phyloP scores from a whole-genome alignment of 92 coral and sea anemone genomes.

The Paragorgia papillata region DNA sequence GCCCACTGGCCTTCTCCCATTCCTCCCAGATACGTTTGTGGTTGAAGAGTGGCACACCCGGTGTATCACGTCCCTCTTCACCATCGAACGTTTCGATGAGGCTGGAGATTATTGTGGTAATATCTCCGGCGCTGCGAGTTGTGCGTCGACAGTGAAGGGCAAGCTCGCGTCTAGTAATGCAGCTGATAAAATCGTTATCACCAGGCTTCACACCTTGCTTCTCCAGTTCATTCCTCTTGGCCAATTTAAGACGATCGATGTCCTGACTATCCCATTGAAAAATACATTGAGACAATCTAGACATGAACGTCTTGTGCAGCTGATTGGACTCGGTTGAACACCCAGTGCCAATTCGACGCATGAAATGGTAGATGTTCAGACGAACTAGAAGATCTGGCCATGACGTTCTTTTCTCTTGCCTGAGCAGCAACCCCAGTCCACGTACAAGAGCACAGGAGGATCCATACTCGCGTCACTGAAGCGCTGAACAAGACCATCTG shows the following conservation, averaged over 20 bases:
- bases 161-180: conserved; percentile 42
- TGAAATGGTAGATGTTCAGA: conserved; percentile 46
- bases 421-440: conserved; percentile 59
- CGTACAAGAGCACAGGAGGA: conserved; percentile 46
- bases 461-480: conserved; percentile 23
- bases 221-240: not conserved
- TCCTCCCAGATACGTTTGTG: conserved; percentile 30
- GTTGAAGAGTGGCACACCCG: conserved; percentile 39
- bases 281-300: conserved; percentile 37
- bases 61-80: conserved; percentile 20
- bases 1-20: conserved; percentile 36
- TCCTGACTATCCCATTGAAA: conserved; percentile 7
- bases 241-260: not conserved
- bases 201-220: not conserved
- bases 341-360: conserved; percentile 41
- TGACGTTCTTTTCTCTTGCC: not conserved
- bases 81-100: conserved; percentile 38
- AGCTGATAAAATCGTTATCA: not conserved
- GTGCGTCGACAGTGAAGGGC: conserved; percentile 56
- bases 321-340: conserved; percentile 45
- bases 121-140: conserved; percentile 49
- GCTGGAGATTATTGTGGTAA: not conserved
- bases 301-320: conserved; percentile 38
- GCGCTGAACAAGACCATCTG: not conserved
- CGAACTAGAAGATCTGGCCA: conserved; percentile 35